Evolutionary conservation across 2,113 vertebrate species (phyloP).

Genomic region (Ahaetulla prasina): DNA sequence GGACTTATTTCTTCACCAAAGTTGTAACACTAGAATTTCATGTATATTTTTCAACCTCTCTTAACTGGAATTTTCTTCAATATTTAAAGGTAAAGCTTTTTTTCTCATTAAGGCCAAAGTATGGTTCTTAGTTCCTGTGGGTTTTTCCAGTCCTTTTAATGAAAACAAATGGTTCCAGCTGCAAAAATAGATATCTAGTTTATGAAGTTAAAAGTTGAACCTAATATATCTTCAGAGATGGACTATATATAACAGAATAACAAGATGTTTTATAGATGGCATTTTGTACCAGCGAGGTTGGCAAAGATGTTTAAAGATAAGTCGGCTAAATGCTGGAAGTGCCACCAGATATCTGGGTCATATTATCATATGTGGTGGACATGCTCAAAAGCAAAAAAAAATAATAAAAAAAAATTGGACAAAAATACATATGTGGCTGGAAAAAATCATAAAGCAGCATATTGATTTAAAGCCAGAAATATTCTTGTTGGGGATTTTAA

Average conservation of each 20-base stretch:
- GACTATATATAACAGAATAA: neutral
- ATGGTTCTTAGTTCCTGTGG: neutral
- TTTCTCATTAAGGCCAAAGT: slow-evolving; percentile 22
- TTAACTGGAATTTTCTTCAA: slow-evolving; percentile 12
- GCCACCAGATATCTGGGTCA: too few relatives aligned
- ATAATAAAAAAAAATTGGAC: too few relatives aligned
- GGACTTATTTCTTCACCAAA: neutral
- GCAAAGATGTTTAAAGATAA: too few relatives aligned
- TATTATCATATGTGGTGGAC: too few relatives aligned
- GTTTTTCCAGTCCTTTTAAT: slow-evolving; percentile 4
- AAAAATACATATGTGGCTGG: too few relatives aligned
- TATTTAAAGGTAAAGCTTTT: neutral
- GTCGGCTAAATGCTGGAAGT: too few relatives aligned
- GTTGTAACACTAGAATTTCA: neutral
- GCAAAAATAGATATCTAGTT: neutral
- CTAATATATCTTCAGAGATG: neutral
- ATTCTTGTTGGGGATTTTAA: too few relatives aligned
- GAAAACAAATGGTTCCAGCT: slow-evolving; percentile 22
- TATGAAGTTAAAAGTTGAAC: neutral
- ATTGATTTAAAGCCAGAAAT: too few relatives aligned
- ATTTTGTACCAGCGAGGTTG: too few relatives aligned
- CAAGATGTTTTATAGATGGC: too few relatives aligned
- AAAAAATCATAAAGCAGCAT: too few relatives aligned
- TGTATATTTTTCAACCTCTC: slow-evolving; percentile 1
- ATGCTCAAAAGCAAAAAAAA: too few relatives aligned